phyloP scores from a whole-genome alignment of 2,888 invertebrate species.

The Lycophotia porphyrea region DNA sequence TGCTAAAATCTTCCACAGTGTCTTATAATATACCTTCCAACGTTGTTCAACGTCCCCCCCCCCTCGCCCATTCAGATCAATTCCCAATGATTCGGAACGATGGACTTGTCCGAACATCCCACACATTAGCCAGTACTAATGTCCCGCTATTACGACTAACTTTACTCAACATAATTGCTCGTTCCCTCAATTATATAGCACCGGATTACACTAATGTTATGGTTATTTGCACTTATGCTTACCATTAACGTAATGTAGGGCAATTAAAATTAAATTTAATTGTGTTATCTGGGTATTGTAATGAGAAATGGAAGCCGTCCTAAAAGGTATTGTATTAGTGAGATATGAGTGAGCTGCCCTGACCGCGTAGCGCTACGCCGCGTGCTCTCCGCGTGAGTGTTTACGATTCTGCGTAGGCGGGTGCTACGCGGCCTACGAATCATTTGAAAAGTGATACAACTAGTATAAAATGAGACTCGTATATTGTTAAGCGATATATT shows the following conservation, averaged over 20 bases:
- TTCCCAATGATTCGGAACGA: conserved; percentile 20
- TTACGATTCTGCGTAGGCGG: conserved; percentile 26
- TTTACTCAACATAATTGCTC: conserved; percentile 51
- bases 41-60: neutral
- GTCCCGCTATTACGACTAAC: conserved; percentile 26
- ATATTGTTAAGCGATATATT: neutral
- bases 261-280: conserved; percentile 41
- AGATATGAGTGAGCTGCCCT: neutral
- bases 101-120: conserved; percentile 11
- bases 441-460: neutral
- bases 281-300: conserved; percentile 9
- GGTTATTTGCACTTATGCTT: conserved; percentile 46
- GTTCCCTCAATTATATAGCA: conserved; percentile 38
- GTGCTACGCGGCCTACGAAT: conserved; percentile 15
- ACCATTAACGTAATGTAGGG: conserved; percentile 21
- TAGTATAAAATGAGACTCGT: neutral
- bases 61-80: neutral
- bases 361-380: conserved; percentile 46
- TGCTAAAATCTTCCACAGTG: neutral
- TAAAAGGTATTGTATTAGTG: conserved; percentile 11
- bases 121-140: conserved; percentile 31
- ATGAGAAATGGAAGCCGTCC: conserved; percentile 23
- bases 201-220: conserved; percentile 40
- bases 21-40: neutral
- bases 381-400: neutral